Conservation (phyloP, 1,140 invertebrate species). For the Mactra quadrangularis region DNA sequence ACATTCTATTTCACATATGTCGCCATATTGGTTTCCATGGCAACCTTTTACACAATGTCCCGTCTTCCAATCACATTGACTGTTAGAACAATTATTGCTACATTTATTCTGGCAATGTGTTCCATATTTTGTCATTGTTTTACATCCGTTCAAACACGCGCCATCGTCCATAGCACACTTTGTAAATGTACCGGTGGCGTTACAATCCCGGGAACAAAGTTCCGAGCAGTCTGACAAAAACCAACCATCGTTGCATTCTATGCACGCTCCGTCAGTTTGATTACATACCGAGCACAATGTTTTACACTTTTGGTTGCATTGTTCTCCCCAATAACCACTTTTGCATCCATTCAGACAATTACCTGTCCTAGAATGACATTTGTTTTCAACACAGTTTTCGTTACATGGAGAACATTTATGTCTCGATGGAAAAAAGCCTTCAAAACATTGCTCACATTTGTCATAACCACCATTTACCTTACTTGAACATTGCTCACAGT, state of each 20-base stretch:
- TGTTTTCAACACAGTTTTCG: neutral
- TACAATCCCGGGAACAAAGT: neutral
- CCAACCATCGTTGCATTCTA: neutral
- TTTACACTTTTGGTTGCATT: constrained; percentile 8
- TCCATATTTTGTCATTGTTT: neutral
- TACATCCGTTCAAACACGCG: neutral
- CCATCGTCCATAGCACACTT: neutral
- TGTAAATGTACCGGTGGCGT: neutral
- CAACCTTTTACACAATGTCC: constrained; percentile 11
- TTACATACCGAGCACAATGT: neutral
- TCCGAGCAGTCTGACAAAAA: constrained; percentile 1
- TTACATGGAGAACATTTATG: neutral
- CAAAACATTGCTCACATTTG: no score
- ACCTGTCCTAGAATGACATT: constrained; percentile 6
- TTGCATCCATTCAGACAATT: neutral
- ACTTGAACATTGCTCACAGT: no score
- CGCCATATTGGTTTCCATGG: neutral
- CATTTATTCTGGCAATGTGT: neutral
- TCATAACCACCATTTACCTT: no score
- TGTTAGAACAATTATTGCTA: neutral
- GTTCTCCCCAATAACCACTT: constrained; percentile 12
- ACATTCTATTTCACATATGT: neutral
- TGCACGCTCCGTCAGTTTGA: neutral
- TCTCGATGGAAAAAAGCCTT: no score
- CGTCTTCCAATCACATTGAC: neutral